Percentiles rank a stretch among this genome's conserved stretches.
Conservation (phyloP, 1,140 invertebrate genomes). For the Bacillus rossius region DNA sequence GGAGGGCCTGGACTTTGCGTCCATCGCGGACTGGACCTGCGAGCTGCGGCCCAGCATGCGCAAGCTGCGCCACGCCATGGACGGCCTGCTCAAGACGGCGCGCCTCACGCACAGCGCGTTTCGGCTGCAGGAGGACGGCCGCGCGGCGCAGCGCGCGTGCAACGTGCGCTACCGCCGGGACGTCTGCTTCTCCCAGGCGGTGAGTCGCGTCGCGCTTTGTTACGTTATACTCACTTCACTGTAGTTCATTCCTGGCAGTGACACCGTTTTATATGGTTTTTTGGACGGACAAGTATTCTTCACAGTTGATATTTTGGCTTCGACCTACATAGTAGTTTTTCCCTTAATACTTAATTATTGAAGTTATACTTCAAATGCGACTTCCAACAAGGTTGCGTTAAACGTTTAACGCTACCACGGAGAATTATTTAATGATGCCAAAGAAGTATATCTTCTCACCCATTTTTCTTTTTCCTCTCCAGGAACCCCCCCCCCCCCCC, state of each 20-base stretch:
- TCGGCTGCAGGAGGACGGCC: conserved; percentile 68
- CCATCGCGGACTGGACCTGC: conserved; percentile 64
- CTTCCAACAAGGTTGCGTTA: too few species aligned
- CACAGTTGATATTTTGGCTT: too few species aligned
- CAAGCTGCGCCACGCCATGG: conserved; percentile 74
- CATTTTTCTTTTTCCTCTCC: too few species aligned
- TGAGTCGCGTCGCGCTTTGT: conserved; percentile 45
- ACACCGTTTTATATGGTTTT: too few species aligned
- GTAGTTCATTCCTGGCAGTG: background rate
- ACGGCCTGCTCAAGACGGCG: conserved; percentile 73
- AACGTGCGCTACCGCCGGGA: conserved; percentile 69
- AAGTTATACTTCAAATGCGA: too few species aligned
- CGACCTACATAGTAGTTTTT: too few species aligned
- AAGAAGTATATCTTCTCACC: too few species aligned
- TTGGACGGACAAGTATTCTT: too few species aligned
- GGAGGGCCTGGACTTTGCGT: conserved; percentile 59
- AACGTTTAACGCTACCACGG: too few species aligned
- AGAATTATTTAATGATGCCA: too few species aligned
- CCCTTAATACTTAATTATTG: too few species aligned
- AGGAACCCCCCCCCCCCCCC: too few species aligned
- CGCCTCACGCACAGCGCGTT: conserved; percentile 84
- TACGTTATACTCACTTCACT: background rate
- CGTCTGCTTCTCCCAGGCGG: conserved; percentile 89
- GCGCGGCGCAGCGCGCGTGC: conserved; percentile 55
- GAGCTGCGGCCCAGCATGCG: conserved; percentile 75